A percentile compares a stretch with the other conserved stretches of the same genome.
Conservation (phyloP, 92 coral and sea anemone species). For the Phenganax stokvisi region DNA sequence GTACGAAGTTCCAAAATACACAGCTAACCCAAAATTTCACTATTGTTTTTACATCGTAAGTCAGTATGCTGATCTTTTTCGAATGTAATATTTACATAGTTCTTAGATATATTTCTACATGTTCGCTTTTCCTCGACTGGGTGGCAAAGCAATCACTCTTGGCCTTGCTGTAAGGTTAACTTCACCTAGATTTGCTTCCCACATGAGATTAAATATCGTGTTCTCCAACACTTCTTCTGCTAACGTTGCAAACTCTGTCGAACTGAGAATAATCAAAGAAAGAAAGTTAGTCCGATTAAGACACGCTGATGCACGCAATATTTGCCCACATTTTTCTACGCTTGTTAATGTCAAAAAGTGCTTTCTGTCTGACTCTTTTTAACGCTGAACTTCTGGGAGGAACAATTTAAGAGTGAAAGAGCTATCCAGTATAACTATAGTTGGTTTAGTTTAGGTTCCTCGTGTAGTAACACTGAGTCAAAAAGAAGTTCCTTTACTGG, state of each 20-base stretch:
- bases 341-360: too few relatives aligned
- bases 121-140: slow-evolving; percentile 52
- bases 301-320: too few relatives aligned
- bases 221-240: slow-evolving; percentile 90
- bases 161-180: slow-evolving; percentile 76
- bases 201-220: slow-evolving; percentile 68
- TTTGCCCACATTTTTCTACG: too few relatives aligned
- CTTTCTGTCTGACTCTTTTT: too few relatives aligned
- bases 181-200: slow-evolving; percentile 87
- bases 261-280: slow-evolving; percentile 39
- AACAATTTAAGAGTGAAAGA: too few relatives aligned
- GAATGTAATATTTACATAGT: background rate
- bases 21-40: slow-evolving; percentile 9
- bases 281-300: too few relatives aligned
- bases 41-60: too few relatives aligned
- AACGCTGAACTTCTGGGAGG: too few relatives aligned
- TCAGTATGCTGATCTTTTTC: too few relatives aligned
- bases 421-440: too few relatives aligned
- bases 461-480: too few relatives aligned
- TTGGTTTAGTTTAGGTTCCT: too few relatives aligned
- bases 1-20: background rate
- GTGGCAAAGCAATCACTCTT: slow-evolving; percentile 88
- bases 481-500: background rate
- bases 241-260: slow-evolving; percentile 78
- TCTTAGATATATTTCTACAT: background rate